Evolutionary conservation across 30 jellyfish, hydroid and myxozoan species (phyloP), one percentile per base, ranked within the genome.

Genomic region (Hydra vulgaris): DNA sequence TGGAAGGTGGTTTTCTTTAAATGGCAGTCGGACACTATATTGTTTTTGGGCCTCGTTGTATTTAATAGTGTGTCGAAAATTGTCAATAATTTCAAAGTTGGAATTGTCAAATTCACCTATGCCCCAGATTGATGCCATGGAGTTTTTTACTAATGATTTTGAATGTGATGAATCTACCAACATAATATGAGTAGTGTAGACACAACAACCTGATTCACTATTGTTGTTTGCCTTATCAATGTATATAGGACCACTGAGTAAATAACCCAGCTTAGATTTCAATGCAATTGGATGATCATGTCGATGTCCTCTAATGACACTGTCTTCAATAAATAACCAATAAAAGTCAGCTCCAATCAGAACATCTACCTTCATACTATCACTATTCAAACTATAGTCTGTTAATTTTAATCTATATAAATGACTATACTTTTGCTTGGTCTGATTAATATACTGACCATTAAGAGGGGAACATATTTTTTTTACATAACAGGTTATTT

Each of bases 261-360:
- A 81, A 79, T 52, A 79, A 53, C 86, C 86, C 20, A 79, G 56
- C 56, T 79, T 66, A 20, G 83, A 21, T 66, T 79, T 79, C 19
- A 55, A 16, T 1, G 86, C 86, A 21, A 79, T 56, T 1, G 86
- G 86, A 54, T 82, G 84, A 54, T 79, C 20, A 18, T 22, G 17
- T 8, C 24, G 66, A 21, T 73, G 18, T 20, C 86, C 86, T 79
- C 83, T 66, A 22, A 54, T 53, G 25, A 54, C 55, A 17, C 24
- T 82, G 23, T 79, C 21, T 66, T 79, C 86, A 15, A 79, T 26
- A 22, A 79, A 21, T 53, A 26, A 22, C 86, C 83, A 79, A 66
- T 53, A 79, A 26, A 79, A 27, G 56, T 55, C 86, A 20, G 79
- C 79, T 17, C 83, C 83, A 61, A 79, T 55, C 22, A 79, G 79